Evolutionary conservation across 2,797 vertebrate species (phyloP).

Genomic region (Meda fulgida): DNA sequence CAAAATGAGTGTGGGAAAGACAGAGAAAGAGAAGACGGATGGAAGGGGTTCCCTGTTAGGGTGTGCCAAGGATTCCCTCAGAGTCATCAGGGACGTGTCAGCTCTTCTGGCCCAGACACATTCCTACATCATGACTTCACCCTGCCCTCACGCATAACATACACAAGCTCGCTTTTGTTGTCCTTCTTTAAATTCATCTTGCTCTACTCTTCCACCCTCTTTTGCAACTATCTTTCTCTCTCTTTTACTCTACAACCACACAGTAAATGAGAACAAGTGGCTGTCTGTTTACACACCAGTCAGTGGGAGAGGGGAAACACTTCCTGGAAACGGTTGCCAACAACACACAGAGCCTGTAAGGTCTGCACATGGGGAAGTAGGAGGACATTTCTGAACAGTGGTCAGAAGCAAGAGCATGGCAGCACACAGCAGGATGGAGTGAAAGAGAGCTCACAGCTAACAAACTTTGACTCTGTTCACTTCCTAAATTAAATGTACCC

Average conservation of each 20-base stretch:
- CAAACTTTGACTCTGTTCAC: background rate
- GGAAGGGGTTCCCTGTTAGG: slow-evolving; percentile 78
- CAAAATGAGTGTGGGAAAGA: slow-evolving; percentile 58
- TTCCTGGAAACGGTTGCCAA: slow-evolving; percentile 83
- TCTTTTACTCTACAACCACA: slow-evolving; percentile 41
- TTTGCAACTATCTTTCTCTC: slow-evolving; percentile 29
- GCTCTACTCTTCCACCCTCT: slow-evolving; percentile 14
- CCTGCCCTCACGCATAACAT: slow-evolving; percentile 58
- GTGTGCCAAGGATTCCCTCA: slow-evolving; percentile 85
- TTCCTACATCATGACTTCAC: slow-evolving; percentile 81
- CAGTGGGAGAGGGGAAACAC: slow-evolving; percentile 77
- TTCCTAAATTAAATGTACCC: background rate
- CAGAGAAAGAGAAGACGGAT: slow-evolving; percentile 47
- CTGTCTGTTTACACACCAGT: slow-evolving; percentile 75
- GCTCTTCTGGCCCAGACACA: slow-evolving; percentile 79
- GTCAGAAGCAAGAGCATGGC: background rate
- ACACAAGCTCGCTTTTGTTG: slow-evolving; percentile 42
- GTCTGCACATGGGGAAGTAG: slow-evolving; percentile 40
- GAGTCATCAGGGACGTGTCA: slow-evolving; percentile 78
- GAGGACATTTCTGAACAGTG: slow-evolving; percentile 31
- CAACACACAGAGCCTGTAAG: slow-evolving; percentile 68
- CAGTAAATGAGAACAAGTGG: slow-evolving; percentile 78
- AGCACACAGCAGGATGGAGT: slow-evolving; percentile 1
- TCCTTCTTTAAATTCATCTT: slow-evolving; percentile 24
- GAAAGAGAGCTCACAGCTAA: slow-evolving; percentile 3